phyloP scores from a whole-genome alignment of 2,888 invertebrate species.

The Macaria liturata region DNA sequence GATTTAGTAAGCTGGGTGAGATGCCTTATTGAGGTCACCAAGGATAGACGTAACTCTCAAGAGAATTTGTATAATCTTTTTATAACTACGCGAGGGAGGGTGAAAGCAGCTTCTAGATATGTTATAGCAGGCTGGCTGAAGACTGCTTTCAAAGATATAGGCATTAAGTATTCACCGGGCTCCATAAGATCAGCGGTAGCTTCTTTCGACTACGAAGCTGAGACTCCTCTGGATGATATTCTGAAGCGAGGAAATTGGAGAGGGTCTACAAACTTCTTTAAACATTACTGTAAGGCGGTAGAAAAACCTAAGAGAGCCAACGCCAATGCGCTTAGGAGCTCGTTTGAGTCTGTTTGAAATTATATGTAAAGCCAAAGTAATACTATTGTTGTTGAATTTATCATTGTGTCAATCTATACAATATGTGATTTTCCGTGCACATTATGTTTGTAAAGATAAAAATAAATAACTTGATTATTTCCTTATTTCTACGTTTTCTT shows the following conservation, averaged over 20 bases:
- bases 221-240: conserved; percentile 13
- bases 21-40: not conserved
- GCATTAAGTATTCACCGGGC: not conserved
- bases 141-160: not conserved
- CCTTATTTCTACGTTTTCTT: too few relatives aligned
- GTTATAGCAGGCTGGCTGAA: conserved; percentile 4
- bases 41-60: not conserved
- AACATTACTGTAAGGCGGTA: conserved; percentile 4
- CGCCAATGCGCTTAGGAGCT: not conserved
- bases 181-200: conserved; percentile 1
- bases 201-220: not conserved
- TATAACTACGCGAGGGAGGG: conserved; percentile 3
- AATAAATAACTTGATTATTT: too few relatives aligned
- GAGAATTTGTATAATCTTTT: not conserved
- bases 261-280: conserved; percentile 15
- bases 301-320: not conserved
- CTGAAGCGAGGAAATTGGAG: conserved; percentile 16
- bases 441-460: too few relatives aligned
- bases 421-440: too few relatives aligned
- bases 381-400: too few relatives aligned
- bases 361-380: too few relatives aligned
- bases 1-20: not conserved
- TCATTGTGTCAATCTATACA: too few relatives aligned
- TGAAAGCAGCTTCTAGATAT: not conserved
- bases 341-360: not conserved